Evolutionary conservation across 2,797 vertebrate genomes (phyloP).

Genomic region (Molothrus ater): DNA sequence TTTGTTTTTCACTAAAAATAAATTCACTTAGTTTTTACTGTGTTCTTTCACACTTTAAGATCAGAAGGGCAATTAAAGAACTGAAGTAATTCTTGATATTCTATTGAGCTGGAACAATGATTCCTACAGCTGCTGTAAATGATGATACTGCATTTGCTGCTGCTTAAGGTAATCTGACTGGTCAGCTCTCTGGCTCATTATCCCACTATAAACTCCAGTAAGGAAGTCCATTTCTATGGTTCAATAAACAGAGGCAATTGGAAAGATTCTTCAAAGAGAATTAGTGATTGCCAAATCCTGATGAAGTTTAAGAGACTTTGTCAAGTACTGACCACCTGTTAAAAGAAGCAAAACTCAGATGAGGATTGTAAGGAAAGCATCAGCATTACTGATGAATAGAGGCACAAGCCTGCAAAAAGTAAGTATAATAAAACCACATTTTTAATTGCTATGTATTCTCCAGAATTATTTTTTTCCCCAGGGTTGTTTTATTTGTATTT

Average conservation of each 20-base stretch:
- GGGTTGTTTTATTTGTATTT: neutral
- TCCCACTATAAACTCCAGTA: slow-evolving; percentile 26
- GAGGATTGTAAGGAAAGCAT: neutral
- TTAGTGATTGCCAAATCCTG: neutral
- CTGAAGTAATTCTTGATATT: slow-evolving; percentile 1
- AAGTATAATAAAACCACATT: neutral
- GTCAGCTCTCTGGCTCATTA: slow-evolving; percentile 58
- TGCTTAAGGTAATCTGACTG: slow-evolving; percentile 56
- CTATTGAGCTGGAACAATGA: slow-evolving; percentile 22
- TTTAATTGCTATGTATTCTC: neutral
- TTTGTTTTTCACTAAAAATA: neutral
- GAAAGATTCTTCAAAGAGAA: slow-evolving; percentile 36
- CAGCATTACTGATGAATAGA: neutral
- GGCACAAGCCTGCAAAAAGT: neutral
- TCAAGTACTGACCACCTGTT: neutral
- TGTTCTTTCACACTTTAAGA: neutral
- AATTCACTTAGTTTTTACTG: neutral
- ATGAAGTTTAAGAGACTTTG: neutral
- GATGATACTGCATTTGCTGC: slow-evolving; percentile 23
- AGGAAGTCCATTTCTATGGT: slow-evolving; percentile 49
- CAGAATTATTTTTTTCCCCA: neutral
- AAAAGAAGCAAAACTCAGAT: neutral
- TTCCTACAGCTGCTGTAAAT: slow-evolving; percentile 34
- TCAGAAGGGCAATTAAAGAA: slow-evolving; percentile 5
- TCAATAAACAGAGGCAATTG: slow-evolving; percentile 49